Conservation (phyloP, 2,888 invertebrate species). For the Oligia strigilis region DNA sequence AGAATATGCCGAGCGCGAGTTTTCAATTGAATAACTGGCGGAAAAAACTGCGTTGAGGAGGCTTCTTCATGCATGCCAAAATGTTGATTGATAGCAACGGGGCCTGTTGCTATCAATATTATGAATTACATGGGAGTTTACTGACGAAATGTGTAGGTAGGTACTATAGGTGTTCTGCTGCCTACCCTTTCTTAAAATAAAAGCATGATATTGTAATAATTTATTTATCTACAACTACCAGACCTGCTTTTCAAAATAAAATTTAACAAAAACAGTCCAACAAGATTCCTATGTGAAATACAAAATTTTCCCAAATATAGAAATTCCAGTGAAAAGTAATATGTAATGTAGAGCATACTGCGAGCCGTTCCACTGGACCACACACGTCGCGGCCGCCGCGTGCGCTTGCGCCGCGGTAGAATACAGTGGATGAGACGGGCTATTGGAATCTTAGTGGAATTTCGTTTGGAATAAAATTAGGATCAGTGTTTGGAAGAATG, state of each 20-base stretch:
- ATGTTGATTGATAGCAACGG: neutral
- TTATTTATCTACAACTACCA: neutral
- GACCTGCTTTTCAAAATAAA: neutral
- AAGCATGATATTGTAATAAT: neutral
- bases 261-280: constrained; percentile 20
- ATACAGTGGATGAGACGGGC: constrained; percentile 44
- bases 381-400: constrained; percentile 70
- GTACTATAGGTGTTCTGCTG: neutral
- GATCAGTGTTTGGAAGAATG: neutral
- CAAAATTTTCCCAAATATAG: constrained; percentile 49
- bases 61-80: no score
- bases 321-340: constrained; percentile 57
- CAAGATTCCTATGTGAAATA: constrained; percentile 56
- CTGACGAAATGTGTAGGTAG: neutral
- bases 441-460: constrained; percentile 11
- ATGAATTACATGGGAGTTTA: neutral
- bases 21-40: no score
- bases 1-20: no score
- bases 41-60: no score
- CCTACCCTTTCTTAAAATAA: neutral
- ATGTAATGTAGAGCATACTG: constrained; percentile 67
- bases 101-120: no score
- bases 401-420: constrained; percentile 46
- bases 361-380: constrained; percentile 66
- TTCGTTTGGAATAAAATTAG: neutral